phyloP scores from a whole-genome alignment of 2,113 vertebrate species.

The Esox niger region DNA sequence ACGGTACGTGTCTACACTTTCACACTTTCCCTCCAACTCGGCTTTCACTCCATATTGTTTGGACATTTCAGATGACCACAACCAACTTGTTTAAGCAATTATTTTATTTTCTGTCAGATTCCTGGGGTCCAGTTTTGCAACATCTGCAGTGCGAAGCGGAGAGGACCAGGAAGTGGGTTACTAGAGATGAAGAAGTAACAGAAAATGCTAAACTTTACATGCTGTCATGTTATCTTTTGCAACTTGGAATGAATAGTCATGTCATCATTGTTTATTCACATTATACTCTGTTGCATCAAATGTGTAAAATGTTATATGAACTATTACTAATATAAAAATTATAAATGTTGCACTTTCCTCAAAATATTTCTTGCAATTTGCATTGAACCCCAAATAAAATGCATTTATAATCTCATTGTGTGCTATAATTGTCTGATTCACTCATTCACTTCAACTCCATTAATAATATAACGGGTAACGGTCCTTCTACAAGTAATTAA shows the following conservation, averaged over 20 bases:
- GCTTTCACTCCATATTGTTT: neutral
- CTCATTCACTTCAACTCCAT: neutral
- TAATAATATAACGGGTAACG: no score
- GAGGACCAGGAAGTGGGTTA: slow-evolving; percentile 86
- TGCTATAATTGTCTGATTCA: neutral
- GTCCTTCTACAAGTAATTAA: no score
- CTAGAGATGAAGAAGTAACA: slow-evolving; percentile 81
- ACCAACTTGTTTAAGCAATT: neutral
- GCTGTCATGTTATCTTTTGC: slow-evolving; percentile 18
- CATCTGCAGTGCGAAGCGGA: slow-evolving; percentile 93
- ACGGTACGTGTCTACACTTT: slow-evolving; percentile 71
- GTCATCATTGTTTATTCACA: slow-evolving; percentile 13
- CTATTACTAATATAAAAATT: slow-evolving; percentile 5
- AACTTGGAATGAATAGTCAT: slow-evolving; percentile 34
- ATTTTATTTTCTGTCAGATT: slow-evolving; percentile 64
- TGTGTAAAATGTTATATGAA: slow-evolving; percentile 28
- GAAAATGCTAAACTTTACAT: slow-evolving; percentile 1
- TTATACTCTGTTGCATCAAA: slow-evolving; percentile 20
- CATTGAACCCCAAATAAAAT: neutral
- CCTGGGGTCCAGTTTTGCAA: slow-evolving; percentile 88
- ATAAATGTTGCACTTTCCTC: neutral
- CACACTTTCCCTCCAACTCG: neutral
- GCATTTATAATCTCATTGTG: neutral
- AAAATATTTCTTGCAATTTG: neutral
- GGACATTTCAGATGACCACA: no score